Conservation (phyloP, 1,140 invertebrate species). For the Drosophila sp. region DNA sequence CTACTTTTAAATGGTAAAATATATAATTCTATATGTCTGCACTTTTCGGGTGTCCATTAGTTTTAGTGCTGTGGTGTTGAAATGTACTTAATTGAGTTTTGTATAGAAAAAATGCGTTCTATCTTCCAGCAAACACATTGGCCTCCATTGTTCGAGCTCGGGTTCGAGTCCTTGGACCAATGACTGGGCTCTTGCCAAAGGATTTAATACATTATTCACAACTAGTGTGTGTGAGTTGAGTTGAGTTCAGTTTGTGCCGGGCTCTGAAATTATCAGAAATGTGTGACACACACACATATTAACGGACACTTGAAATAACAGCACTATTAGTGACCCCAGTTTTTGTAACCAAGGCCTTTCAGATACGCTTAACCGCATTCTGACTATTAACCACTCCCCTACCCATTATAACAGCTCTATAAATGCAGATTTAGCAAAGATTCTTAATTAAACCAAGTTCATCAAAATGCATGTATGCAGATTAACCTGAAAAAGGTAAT, state of each 20-base stretch:
- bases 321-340: background rate
- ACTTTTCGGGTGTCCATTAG: background rate
- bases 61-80: constrained; percentile 13
- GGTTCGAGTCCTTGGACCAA: background rate
- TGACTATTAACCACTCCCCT: background rate
- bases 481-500: too few relatives aligned
- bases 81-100: constrained; percentile 43
- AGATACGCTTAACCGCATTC: too few relatives aligned
- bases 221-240: constrained; percentile 16
- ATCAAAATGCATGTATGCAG: too few relatives aligned
- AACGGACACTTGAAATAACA: background rate
- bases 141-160: constrained; percentile 4
- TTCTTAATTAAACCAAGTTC: background rate
- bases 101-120: constrained; percentile 27
- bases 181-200: constrained; percentile 25
- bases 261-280: constrained; percentile 19
- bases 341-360: background rate
- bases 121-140: constrained; percentile 22
- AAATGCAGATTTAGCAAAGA: background rate
- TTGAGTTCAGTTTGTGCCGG: background rate
- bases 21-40: background rate
- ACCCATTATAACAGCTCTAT: background rate
- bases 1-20: too few relatives aligned
- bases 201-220: constrained; percentile 48
- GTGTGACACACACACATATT: constrained; percentile 7